Percentiles rank a stretch among this genome's conserved stretches.
Evolutionary conservation across 2,888 invertebrate species (phyloP).

Genomic region (Hoplodrina ambigua): DNA sequence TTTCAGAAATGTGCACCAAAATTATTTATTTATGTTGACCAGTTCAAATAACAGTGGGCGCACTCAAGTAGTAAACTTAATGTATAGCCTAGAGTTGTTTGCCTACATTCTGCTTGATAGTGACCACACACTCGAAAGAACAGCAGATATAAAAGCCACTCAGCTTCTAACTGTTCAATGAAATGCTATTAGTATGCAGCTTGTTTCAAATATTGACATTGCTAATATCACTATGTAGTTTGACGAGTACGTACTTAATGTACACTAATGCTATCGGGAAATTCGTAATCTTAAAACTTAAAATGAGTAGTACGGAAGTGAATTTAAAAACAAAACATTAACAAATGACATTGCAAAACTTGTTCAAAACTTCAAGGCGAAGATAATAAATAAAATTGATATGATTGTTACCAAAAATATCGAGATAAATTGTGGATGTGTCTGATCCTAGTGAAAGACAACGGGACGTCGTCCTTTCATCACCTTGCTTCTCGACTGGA

Average conservation of each 20-base stretch:
- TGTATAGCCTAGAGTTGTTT: constrained; percentile 51
- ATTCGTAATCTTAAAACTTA: constrained; percentile 9
- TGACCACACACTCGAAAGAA: constrained; percentile 53
- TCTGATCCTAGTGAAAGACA: constrained; percentile 23
- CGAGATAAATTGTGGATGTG: constrained; percentile 15
- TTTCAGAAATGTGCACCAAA: constrained; percentile 39
- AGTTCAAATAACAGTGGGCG: constrained; percentile 43
- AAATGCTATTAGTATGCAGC: constrained; percentile 53
- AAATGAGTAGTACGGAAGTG: constrained; percentile 36
- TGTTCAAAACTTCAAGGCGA: constrained; percentile 35
- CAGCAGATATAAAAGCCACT: constrained; percentile 57
- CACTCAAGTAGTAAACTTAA: constrained; percentile 46
- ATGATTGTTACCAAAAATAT: constrained; percentile 25
- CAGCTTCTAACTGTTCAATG: constrained; percentile 57
- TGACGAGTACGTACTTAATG: constrained; percentile 21
- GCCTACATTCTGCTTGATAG: constrained; percentile 61
- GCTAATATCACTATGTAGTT: constrained; percentile 43
- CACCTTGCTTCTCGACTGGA: constrained; percentile 21
- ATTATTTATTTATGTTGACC: constrained; percentile 37
- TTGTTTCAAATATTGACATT: constrained; percentile 58
- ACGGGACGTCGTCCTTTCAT: constrained; percentile 36
- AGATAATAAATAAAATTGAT: constrained; percentile 27
- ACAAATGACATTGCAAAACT: constrained; percentile 19
- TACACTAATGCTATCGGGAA: constrained; percentile 21
- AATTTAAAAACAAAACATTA: constrained; percentile 29